These are phyloP conservation scores for Drosophila paracracens DNA, from an alignment of 2,888 invertebrate genomes.

Conservation along the genomic window DNA sequence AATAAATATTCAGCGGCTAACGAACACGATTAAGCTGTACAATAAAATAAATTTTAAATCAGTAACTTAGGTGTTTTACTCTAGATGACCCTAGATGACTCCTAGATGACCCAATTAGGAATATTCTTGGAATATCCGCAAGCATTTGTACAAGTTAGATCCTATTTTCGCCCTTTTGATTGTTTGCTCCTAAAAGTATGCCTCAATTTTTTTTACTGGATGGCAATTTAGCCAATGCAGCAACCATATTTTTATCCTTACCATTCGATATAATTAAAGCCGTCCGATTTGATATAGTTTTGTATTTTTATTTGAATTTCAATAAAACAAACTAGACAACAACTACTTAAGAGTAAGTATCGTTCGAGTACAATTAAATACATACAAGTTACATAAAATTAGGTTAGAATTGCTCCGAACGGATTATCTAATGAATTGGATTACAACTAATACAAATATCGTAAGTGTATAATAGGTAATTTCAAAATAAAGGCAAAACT, in stretches of 20 bases:
- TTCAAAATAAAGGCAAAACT: slow-evolving; percentile 66
- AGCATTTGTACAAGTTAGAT: accelerated
- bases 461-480: slow-evolving; percentile 60
- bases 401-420: slow-evolving; percentile 53
- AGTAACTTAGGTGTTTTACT: not conserved
- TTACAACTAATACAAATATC: slow-evolving; percentile 22
- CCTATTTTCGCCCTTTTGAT: accelerated
- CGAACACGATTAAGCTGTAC: not conserved
- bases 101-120: not conserved
- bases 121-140: not conserved
- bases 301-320: slow-evolving; percentile 70
- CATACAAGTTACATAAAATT: slow-evolving; percentile 75
- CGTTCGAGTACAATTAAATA: slow-evolving; percentile 58
- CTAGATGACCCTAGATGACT: not conserved
- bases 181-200: not conserved
- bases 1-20: not conserved
- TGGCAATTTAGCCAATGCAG: not conserved
- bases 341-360: slow-evolving; percentile 75
- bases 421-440: slow-evolving; percentile 17
- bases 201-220: accelerated
- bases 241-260: not conserved
- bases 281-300: not conserved
- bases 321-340: slow-evolving; percentile 81
- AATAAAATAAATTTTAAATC: not conserved
- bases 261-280: not conserved